These are phyloP conservation scores for Holotrichia oblita DNA, from an alignment of 1,140 invertebrate species.

Conservation along the genomic window DNA sequence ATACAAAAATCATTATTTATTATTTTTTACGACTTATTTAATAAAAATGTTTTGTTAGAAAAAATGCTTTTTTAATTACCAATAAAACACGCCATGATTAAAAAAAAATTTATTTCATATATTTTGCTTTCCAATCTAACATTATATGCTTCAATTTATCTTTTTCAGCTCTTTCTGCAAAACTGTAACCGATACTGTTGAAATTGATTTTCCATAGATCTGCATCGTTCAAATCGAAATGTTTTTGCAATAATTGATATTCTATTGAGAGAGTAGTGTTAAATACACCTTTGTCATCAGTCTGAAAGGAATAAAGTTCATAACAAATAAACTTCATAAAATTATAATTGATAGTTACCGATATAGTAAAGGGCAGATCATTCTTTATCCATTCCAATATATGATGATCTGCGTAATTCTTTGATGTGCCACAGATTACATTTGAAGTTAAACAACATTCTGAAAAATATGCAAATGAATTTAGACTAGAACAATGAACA, in stretches of 20 bases:
- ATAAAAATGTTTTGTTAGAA: constrained; percentile 39
- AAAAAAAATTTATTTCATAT: constrained; percentile 22
- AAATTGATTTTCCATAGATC: constrained; percentile 64
- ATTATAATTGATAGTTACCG: constrained; percentile 65
- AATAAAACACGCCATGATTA: not conserved
- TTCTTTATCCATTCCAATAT: constrained; percentile 70
- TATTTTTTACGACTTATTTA: constrained; percentile 35
- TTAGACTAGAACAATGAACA: too few species aligned
- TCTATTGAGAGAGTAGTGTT: constrained; percentile 78
- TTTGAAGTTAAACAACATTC: constrained; percentile 84
- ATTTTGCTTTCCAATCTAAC: constrained; percentile 49
- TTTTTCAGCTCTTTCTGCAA: constrained; percentile 51
- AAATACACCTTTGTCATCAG: constrained; percentile 90
- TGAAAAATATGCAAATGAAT: constrained; percentile 56
- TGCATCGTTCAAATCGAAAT: constrained; percentile 65
- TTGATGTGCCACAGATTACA: constrained; percentile 70
- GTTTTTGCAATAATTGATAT: constrained; percentile 67
- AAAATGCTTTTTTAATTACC: not conserved
- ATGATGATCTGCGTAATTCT: constrained; percentile 70
- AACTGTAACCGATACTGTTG: constrained; percentile 52
- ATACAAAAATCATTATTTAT: constrained; percentile 33
- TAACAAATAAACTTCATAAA: constrained; percentile 43
- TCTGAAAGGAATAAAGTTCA: constrained; percentile 68
- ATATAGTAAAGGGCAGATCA: constrained; percentile 69
- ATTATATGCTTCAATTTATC: constrained; percentile 47